Evolutionary conservation across 2,888 invertebrate genomes (phyloP).

Genomic region (Mongoloraphidia duomilia): DNA sequence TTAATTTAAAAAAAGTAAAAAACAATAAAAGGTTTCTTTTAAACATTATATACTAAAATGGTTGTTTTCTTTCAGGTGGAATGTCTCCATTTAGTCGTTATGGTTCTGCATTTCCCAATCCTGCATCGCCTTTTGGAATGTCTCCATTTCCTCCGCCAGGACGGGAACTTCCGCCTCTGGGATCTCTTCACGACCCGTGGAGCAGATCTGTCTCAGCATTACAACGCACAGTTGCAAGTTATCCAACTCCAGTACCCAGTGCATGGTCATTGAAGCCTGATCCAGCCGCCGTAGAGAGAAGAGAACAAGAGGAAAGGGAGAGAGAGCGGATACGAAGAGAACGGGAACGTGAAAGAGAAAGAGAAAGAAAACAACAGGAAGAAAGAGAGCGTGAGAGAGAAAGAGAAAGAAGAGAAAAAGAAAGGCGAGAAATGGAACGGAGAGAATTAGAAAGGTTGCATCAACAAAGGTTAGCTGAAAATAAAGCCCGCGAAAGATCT

Average conservation of each 20-base stretch:
- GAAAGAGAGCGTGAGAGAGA: slow-evolving; percentile 32
- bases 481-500: slow-evolving; percentile 49
- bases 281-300: slow-evolving; percentile 41
- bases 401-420: slow-evolving; percentile 34
- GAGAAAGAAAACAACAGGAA: slow-evolving; percentile 40
- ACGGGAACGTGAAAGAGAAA: slow-evolving; percentile 40
- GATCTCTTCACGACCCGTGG: slow-evolving; percentile 50
- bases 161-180: slow-evolving; percentile 32
- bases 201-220: slow-evolving; percentile 39
- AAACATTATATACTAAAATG: background rate
- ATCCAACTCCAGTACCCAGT: slow-evolving; percentile 33
- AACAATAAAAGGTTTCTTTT: slow-evolving; percentile 4
- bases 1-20: slow-evolving; percentile 1
- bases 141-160: slow-evolving; percentile 49
- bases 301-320: slow-evolving; percentile 48
- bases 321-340: slow-evolving; percentile 35
- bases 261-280: slow-evolving; percentile 55
- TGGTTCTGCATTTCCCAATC: slow-evolving; percentile 47
- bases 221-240: slow-evolving; percentile 42
- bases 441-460: slow-evolving; percentile 44
- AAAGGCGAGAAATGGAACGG: slow-evolving; percentile 39
- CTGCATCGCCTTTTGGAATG: slow-evolving; percentile 52
- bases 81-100: slow-evolving; percentile 74
- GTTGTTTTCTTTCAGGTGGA: slow-evolving; percentile 32
- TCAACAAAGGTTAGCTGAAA: slow-evolving; percentile 35